A percentile compares a stretch with the other conserved stretches of the same genome.
phyloP scores from a whole-genome alignment of 2,113 vertebrate species.

The Sporophila hypoxantha region DNA sequence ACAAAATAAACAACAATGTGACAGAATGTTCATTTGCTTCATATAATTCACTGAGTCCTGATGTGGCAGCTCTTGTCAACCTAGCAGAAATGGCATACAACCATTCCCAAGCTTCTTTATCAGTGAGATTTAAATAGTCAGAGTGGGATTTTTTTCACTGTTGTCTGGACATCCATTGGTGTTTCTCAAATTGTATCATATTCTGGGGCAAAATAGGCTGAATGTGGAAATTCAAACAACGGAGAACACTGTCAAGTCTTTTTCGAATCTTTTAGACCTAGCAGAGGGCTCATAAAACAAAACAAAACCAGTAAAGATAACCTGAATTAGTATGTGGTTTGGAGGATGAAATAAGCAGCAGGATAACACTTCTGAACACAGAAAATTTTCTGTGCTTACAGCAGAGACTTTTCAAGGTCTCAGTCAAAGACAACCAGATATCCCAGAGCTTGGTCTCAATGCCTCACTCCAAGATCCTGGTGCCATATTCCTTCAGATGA shows the following conservation, averaged over 20 bases:
- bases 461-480: not conserved
- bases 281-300: not conserved
- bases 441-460: not conserved
- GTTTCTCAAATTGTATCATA: not conserved
- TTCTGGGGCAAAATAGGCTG: not conserved
- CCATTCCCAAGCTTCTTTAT: not conserved
- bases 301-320: not conserved
- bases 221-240: not conserved
- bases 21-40: not conserved
- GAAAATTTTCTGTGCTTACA: not conserved
- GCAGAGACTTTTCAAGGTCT: not conserved
- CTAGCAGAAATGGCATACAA: not conserved
- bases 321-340: not conserved
- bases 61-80: not conserved
- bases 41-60: not conserved
- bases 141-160: not conserved
- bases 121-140: not conserved
- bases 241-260: not conserved
- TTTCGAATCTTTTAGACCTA: not conserved
- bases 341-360: not conserved
- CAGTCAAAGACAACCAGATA: not conserved
- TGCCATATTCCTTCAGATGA: not conserved
- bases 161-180: not conserved
- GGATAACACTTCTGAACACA: not conserved
- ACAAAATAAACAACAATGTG: not conserved